Conservation (phyloP, 2,113 vertebrate species). For the Coptodon rendalli region DNA sequence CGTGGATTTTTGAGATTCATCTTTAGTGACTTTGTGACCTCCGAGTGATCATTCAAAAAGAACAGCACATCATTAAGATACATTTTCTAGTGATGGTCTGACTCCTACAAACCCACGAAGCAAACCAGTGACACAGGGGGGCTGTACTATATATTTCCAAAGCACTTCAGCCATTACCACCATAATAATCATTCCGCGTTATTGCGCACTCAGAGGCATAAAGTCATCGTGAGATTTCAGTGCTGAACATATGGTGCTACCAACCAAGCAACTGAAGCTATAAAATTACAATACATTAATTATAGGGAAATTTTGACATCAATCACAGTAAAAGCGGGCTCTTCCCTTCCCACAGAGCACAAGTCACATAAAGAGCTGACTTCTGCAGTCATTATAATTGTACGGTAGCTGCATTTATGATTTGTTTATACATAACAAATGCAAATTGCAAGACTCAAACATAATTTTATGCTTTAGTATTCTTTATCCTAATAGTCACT, state of each 20-base stretch:
- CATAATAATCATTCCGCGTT: slow-evolving; percentile 1
- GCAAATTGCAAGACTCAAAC: slow-evolving; percentile 30
- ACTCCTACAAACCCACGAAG: not conserved
- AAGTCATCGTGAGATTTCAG: slow-evolving; percentile 18
- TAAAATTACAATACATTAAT: slow-evolving; percentile 37
- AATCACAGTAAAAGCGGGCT: slow-evolving; percentile 19
- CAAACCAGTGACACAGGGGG: not conserved
- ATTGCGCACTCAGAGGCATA: not conserved
- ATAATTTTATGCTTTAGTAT: slow-evolving; percentile 21
- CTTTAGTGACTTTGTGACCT: not conserved
- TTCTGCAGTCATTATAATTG: slow-evolving; percentile 40
- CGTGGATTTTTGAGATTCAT: not conserved
- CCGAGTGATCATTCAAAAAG: not conserved
- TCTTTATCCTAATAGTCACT: slow-evolving; percentile 4
- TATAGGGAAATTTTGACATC: slow-evolving; percentile 36
- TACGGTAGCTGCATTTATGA: slow-evolving; percentile 36
- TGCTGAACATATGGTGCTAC: slow-evolving; percentile 19
- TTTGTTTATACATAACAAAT: slow-evolving; percentile 37
- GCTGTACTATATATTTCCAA: not conserved
- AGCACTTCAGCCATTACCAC: not conserved
- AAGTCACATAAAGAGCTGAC: slow-evolving; percentile 26
- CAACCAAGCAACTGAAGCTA: not conserved
- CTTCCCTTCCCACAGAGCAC: slow-evolving; percentile 9
- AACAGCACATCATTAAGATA: not conserved
- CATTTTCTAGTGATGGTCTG: not conserved